Evolutionary conservation across 2,888 invertebrate species (phyloP), one percentile per base, ranked within the genome.

Genomic region (Macrosoma leucophasiata): DNA sequence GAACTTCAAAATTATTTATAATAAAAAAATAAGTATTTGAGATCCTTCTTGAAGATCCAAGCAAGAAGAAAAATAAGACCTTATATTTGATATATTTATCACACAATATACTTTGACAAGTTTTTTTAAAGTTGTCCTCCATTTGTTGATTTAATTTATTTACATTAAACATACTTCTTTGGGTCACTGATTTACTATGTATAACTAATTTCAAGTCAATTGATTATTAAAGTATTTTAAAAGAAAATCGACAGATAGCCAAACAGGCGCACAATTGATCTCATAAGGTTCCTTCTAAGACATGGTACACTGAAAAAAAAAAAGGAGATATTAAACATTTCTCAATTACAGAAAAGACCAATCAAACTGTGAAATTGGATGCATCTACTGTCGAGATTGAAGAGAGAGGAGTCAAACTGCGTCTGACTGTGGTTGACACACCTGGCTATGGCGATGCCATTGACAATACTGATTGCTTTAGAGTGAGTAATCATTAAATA

Each of bases 311-410:
- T n/a, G n/a, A n/a, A n/a, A n/a, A n/a, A n/a, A n/a, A n/a, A n/a
- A n/a, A n/a, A n/a, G n/a, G n/a, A n/a, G 20, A 21, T 38, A n/a
- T n/a, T n/a, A n/a, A n/a, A n/a, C n/a, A 18, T 14, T 11, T 14
- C 8, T 27, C 7, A 15, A 19, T 62, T 72, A 11, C 67, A 94
- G 96, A 96, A 69, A 94, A 94, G 82, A 91, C 93, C 37, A 92
- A 93, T 60, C 95, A 96, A 71, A 97, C 97, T 0, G 96, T 98
- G 1, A 93, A 95, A 67, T 81, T 98, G 26, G 97, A 97, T 63
- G 96, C 97, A 18, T 96, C 96, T 2, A 96, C 97, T 17, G 94
- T 97, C 5, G 97, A 98, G 81, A 97, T 98, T 46, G 97, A 97
- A 77, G 97, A 97, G 69, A 87, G 95, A 39, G 97, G 97, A 1